Base-by-base conservation (phyloP, 2,113 vertebrate genomes). In the Aramus guarauna region DNA sequence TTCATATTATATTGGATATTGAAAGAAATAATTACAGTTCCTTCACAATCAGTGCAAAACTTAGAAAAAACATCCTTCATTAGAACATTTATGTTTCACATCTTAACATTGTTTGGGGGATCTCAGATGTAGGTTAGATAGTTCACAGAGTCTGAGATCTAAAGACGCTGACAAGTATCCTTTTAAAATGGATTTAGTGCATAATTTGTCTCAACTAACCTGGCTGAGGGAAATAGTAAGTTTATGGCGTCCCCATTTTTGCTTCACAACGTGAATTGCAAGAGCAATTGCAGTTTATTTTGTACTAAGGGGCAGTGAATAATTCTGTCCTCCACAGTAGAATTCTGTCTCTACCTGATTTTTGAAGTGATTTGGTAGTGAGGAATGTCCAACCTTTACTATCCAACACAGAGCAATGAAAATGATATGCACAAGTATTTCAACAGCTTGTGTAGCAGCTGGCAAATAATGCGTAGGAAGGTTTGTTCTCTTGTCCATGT, bases 381-480 rank as follows among this genome's bases (percentile, higher is more conserved):
- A 87, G 48, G 34, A 78, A 60, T 36, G 52, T 36, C 56, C 71
- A 93, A 27, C 24, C 30, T 79, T 94, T 34, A 77, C n/a, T 29
- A 55, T 26, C 34, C 53, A 89, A 29, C 64, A 48, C 16, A 48
- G 43, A 75, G 58, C 58, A 83, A 55, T 82, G 48, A 88, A 88
- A 90, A 91, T 60, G 3, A 48, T 62, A 64, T 36, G 41, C 0
- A 0, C 43, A 79, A 95, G 67, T 81, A 85, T 90, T 92, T 93
- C 32, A 91, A 60, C 92, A 96, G 94, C 85, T 95, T 93, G 92
- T 72, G 41, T 32, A 93, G 84, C 94, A 96, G 84, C 77, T 92
- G 94, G 78, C 34, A 95, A 75, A 85, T 53, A 15, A 53, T 79
- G 74, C 79, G 88, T 91, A 88, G 87, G 87, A 91, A 85, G 78